phyloP scores from a whole-genome alignment of 2,113 vertebrate genomes.

The Amphiprion percula region DNA sequence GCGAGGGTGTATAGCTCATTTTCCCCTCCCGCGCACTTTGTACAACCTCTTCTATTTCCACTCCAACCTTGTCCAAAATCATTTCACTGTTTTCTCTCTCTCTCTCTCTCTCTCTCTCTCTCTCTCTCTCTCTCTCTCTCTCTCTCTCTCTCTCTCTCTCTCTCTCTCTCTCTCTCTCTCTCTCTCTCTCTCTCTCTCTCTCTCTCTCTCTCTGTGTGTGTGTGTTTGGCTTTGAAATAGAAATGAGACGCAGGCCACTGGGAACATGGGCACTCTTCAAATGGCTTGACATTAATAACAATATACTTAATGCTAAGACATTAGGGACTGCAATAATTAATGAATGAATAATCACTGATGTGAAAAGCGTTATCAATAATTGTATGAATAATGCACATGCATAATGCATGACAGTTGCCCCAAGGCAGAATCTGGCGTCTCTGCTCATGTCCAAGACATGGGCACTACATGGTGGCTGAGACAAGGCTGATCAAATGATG shows the following conservation, averaged over 20 bases:
- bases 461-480: constrained; percentile 85
- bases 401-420: constrained; percentile 93
- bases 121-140: too few species aligned
- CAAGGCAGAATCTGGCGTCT: constrained; percentile 88
- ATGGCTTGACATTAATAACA: constrained; percentile 87
- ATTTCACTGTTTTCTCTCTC: neutral
- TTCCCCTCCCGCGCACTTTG: neutral
- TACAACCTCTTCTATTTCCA: constrained; percentile 6
- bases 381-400: constrained; percentile 90
- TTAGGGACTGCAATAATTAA: constrained; percentile 89
- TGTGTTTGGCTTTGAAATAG: constrained; percentile 51
- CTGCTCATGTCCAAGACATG: constrained; percentile 87
- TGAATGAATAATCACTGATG: constrained; percentile 92
- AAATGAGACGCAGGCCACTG: constrained; percentile 40
- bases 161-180: too few species aligned
- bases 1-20: constrained; percentile 33
- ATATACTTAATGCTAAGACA: constrained; percentile 89
- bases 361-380: constrained; percentile 93
- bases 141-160: too few species aligned
- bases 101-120: too few species aligned
- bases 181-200: neutral
- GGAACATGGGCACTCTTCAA: constrained; percentile 73
- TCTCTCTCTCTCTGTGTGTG: neutral
- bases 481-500: constrained; percentile 88
- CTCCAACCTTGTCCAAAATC: constrained; percentile 25